Evolutionary conservation across 2,888 invertebrate species (phyloP), one percentile per base, ranked within the genome.

Genomic region (Lithosia quadra): DNA sequence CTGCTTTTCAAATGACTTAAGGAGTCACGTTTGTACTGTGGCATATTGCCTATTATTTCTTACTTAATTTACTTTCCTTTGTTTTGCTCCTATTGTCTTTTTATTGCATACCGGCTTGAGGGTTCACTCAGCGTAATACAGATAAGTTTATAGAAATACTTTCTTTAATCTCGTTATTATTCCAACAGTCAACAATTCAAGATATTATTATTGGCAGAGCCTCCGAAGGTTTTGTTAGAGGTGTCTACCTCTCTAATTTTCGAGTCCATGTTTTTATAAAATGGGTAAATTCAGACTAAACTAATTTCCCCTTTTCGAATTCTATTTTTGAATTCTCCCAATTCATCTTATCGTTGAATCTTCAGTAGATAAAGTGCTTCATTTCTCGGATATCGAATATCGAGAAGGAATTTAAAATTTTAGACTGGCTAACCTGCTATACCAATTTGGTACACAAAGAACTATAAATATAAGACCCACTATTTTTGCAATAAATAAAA

Each of bases 131-230:
- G 80, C 79, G 79, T 86, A 86, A 88, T 84, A 84, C 80, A 85
- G 83, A 88, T 84, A 88, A 89, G 82, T 89, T 88, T 75, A 86
- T 88, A 86, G 83, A 87, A 61, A 61, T 83, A 81, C 84, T 86
- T 86, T 79, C 82, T 88, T 87, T 85, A 85, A 86, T 88, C 84
- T 86, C 79, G 88, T 90, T 88, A 83, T 86, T 88, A 85, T 88
- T 84, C 82, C 85, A 87, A 86, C 81, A 76, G 71, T 76, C 63
- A 49, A 49, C 63, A 85, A 86, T 60, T 60, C 36, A 36, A 72
- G 74, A 83, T 84, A 78, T 87, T 86, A 83, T 85, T 87, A 87
- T 84, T 83, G 75, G 79, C 61, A 70, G 67, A 78, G 73, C 74
- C 72, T 73, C 66, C 69, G 71, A 76, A 75, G 67, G 73, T 73